Base-by-base conservation (phyloP, 2,888 invertebrate genomes). In the Macrophya annulata region DNA sequence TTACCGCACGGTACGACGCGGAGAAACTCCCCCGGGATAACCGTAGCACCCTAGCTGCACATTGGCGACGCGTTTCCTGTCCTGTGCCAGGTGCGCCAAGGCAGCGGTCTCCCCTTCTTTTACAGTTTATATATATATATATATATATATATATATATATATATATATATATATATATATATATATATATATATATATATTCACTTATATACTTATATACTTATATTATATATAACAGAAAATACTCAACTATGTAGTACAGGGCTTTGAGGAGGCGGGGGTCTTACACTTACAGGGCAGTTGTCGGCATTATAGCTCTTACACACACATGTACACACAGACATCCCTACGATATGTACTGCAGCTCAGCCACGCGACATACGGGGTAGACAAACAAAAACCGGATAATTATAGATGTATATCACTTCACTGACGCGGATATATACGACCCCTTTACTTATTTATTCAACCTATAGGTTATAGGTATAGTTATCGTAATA, bases 101-200 rank as follows among this genome's bases (percentile, higher is more conserved):
- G 43, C 81, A 81, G 81, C 62, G 43, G 48, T 62, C 81, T 59
- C 81, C 37, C 77, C 77, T 55, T 55, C 31, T 77, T 55, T 17
- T 77, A 77, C 43, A 55, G 15, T 77, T 31, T 77, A 55, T 81
- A 55, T 17, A 12, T 76, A 76, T 37, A 77, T 72, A 71, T 37
- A 37, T n/a, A n/a, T 25, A 62, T 48, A 12, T 12, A 4, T 48
- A 48, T 48, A 8, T 15, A 62, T 8, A 0, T 62, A n/a, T 62
- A 62, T 31, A n/a, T n/a, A n/a, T 77, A 55, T 81, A 55, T 17
- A 12, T 76, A 76, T 37, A 77, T 72, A 71, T 37, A 37, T n/a
- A n/a, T 25, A 62, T 48, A 12, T 12, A 4, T 48, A 48, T 48
- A 8, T 15, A 62, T 8, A 0, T 62, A n/a, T 62, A 62, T 31